A percentile compares a stretch with the other conserved stretches of the same genome.
Conservation (phyloP, 2,113 vertebrate species). For the Riparia riparia region DNA sequence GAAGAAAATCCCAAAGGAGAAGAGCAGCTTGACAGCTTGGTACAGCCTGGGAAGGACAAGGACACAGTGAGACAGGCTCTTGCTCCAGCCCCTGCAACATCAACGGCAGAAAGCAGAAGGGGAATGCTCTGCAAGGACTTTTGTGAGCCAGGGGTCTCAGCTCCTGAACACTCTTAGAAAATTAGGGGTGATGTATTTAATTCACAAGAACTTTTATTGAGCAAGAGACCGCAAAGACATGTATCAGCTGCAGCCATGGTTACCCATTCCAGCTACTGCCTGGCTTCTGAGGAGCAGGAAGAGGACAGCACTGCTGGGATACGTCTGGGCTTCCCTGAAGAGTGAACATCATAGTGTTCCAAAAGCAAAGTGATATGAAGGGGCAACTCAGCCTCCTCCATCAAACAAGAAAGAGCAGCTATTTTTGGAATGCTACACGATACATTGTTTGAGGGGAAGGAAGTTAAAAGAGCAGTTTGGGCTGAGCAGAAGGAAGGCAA, state of each 20-base stretch:
- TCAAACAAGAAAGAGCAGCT: neutral
- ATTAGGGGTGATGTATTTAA: neutral
- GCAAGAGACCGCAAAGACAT: neutral
- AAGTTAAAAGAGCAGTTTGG: neutral
- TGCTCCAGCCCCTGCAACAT: neutral
- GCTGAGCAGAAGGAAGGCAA: neutral
- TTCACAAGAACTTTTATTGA: neutral
- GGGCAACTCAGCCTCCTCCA: neutral
- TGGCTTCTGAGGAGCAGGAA: neutral
- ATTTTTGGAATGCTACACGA: neutral
- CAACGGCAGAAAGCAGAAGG: neutral
- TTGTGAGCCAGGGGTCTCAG: neutral
- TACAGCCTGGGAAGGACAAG: slow-evolving; percentile 83
- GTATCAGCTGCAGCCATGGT: neutral
- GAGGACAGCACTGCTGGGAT: neutral
- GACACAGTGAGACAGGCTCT: neutral
- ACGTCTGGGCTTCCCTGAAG: neutral
- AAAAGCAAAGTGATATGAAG: neutral
- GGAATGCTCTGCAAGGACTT: neutral
- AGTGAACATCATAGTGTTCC: neutral
- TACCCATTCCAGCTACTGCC: neutral
- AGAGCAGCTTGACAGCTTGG: slow-evolving; percentile 93
- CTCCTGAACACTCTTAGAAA: neutral
- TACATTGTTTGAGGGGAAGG: neutral
- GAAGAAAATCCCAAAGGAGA: slow-evolving; percentile 93